These are phyloP conservation scores for Uloborus diversus DNA, from an alignment of 1,140 invertebrate genomes.

Conservation along the genomic window DNA sequence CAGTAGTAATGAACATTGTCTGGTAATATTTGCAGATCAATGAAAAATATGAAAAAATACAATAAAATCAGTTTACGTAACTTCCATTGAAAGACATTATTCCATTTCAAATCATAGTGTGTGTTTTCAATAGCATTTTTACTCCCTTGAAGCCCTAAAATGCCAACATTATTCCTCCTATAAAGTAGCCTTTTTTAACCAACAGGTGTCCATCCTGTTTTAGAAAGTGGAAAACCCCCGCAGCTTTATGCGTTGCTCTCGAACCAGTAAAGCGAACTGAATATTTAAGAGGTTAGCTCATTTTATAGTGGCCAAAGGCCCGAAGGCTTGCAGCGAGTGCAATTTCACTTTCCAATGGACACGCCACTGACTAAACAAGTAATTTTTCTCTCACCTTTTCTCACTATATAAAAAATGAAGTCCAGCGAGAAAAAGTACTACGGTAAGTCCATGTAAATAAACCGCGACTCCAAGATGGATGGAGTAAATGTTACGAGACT, in stretches of 20 bases:
- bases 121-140: neutral
- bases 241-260: neutral
- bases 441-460: slow-evolving; percentile 15
- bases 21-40: no score
- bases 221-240: neutral
- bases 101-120: neutral
- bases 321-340: neutral
- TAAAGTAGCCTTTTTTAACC: neutral
- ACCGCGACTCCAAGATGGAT: neutral
- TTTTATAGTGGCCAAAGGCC: neutral
- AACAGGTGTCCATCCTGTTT: neutral
- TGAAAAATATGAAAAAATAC: no score
- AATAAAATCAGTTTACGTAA: neutral
- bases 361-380: slow-evolving; percentile 9
- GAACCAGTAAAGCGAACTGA: slow-evolving; percentile 1
- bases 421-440: neutral
- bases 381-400: slow-evolving; percentile 3
- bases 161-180: neutral
- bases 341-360: slow-evolving; percentile 20
- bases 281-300: neutral
- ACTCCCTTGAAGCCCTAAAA: neutral
- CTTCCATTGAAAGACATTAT: neutral
- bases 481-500: neutral
- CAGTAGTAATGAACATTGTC: no score
- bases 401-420: neutral